Conservation (phyloP, 2,888 invertebrate species). For the Tipula unca region DNA sequence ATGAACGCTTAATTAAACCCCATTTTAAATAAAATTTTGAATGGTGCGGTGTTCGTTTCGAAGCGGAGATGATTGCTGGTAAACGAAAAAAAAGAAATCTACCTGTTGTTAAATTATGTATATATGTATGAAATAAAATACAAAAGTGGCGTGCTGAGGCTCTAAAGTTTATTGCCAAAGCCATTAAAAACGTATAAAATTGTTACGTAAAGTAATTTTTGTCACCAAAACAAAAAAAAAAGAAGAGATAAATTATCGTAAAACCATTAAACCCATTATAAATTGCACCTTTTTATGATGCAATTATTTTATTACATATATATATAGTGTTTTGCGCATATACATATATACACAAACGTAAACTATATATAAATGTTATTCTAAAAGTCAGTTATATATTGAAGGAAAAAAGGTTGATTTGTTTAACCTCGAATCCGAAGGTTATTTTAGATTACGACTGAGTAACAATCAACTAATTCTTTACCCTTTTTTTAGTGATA, state of each 20-base stretch:
- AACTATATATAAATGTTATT: not conserved
- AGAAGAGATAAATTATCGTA: not conserved
- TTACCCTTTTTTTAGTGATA: conserved; percentile 8
- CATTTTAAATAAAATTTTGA: not conserved
- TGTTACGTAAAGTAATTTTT: not conserved
- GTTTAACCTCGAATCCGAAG: not conserved
- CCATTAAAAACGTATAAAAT: not conserved
- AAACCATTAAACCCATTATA: conserved; percentile 14
- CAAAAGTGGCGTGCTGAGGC: not conserved
- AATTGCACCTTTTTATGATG: conserved; percentile 14
- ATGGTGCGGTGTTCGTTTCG: not conserved
- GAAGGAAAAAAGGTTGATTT: not conserved
- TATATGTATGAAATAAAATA: not conserved
- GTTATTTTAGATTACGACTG: not conserved
- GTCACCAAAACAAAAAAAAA: not conserved
- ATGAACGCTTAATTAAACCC: not conserved
- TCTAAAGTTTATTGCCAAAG: not conserved
- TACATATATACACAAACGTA: not conserved
- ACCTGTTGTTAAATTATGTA: not conserved
- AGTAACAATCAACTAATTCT: not conserved
- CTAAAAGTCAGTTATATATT: not conserved
- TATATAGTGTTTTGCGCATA: too few species aligned
- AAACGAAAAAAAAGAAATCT: not conserved
- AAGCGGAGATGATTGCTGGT: not conserved
- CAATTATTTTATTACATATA: not conserved